A percentile compares a stretch with the other conserved stretches of the same genome.
These are phyloP conservation scores for Strigops habroptila DNA, from an alignment of 2,113 vertebrate species.

Conservation along the genomic window DNA sequence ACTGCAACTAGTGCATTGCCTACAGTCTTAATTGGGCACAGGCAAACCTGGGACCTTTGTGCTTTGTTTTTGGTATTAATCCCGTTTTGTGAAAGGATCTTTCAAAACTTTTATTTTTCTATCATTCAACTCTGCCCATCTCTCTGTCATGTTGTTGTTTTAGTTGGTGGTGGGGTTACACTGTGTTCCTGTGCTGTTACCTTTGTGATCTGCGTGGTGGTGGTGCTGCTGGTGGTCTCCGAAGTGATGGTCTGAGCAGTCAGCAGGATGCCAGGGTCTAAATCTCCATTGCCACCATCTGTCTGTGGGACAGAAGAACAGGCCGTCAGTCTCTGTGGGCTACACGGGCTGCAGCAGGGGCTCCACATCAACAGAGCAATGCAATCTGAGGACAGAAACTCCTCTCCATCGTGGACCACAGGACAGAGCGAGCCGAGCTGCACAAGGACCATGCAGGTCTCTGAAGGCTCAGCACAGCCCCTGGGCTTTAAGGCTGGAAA, in stretches of 20 bases:
- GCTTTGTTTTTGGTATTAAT: not conserved
- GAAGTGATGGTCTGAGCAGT: conserved; percentile 98
- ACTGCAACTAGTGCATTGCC: not conserved
- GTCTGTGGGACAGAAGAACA: conserved; percentile 73
- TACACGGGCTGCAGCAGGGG: not conserved
- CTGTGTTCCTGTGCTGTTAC: conserved; percentile 46
- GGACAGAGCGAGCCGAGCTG: not conserved
- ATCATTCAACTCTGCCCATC: not conserved
- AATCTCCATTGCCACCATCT: conserved; percentile 79
- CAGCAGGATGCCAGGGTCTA: conserved; percentile 88
- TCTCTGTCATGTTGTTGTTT: rapidly evolving
- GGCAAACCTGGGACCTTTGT: not conserved
- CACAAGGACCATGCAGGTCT: not conserved
- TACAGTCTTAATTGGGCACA: not conserved
- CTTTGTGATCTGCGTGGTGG: conserved; percentile 99
- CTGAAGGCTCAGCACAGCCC: not conserved
- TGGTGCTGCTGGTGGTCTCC: conserved; percentile 95
- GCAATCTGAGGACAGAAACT: not conserved
- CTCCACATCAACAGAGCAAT: not conserved
- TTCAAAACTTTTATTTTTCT: not conserved
- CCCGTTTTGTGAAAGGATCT: not conserved
- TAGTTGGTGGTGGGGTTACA: not conserved
- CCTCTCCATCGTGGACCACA: rapidly evolving
- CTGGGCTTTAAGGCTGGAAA: not conserved
- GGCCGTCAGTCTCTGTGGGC: not conserved